Base-by-base conservation (phyloP, 2,797 vertebrate species). In the Typhlichthys eigenmanni region DNA sequence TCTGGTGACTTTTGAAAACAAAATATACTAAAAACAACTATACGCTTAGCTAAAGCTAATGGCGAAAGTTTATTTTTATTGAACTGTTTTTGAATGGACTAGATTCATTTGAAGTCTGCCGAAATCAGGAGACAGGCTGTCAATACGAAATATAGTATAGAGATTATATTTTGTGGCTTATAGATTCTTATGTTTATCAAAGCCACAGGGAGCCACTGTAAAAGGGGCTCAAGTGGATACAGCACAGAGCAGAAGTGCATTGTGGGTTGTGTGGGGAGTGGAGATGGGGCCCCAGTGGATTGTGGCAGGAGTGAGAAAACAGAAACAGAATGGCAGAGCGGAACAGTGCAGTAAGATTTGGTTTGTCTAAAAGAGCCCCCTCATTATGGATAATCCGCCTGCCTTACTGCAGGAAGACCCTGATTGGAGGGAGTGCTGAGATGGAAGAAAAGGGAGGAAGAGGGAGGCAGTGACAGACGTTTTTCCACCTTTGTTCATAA, bases 351-450 rank as follows among this genome's bases (percentile, higher is more conserved):
- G 60, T 67, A 60, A 86, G 78, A 83, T 82, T 81, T 64, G 69
- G 61, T 79, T 80, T 81, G 69, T 82, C 62, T 63, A 85, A 84
- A 79, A 59, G 61, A 76, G 78, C 66, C 66, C 55, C 52, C 50
- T 82, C 75, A 82, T 88, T 73, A 79, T 62, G 19, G 56, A 75
- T 87, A 86, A 87, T 87, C 86, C 58, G 1, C 58, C 69, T 1
- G 75, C 70, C 78, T 88, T 72, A 62, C 49, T 62, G 55, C 70
- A 89, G 73, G 83, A 77, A 81, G 61, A 59, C 70, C 48, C 58
- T 81, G 81, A 88, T 81, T 88, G 77, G 69, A 67, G 47, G 77
- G 74, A 84, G 60, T 58, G 46, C 8, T 52, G 65, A 59, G 69
- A 75, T 71, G 84, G 80, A 88, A 85, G 76, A 71, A 76, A 80